Evolutionary conservation across 2,888 invertebrate species (phyloP).

Genomic region (Drosophila mayaguana): DNA sequence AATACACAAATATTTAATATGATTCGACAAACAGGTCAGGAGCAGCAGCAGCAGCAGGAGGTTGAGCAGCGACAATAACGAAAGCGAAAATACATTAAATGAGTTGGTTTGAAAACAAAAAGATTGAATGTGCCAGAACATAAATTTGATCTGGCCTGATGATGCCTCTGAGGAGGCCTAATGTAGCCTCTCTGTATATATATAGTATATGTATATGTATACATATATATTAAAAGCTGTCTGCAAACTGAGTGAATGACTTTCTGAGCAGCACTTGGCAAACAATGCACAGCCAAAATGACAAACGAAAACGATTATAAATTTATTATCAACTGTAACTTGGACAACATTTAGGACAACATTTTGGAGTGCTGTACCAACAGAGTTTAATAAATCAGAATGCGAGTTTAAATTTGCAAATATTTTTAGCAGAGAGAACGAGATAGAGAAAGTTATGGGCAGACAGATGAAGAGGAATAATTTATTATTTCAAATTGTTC

Average conservation of each 20-base stretch:
- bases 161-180: background rate
- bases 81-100: slow-evolving; percentile 4
- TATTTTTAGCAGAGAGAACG: too few relatives aligned
- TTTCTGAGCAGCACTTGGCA: background rate
- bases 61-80: background rate
- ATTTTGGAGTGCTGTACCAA: background rate
- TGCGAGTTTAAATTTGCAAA: background rate
- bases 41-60: background rate
- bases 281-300: background rate
- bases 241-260: background rate
- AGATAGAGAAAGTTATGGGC: too few relatives aligned
- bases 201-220: background rate
- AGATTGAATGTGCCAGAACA: background rate
- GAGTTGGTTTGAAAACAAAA: background rate
- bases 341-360: too few relatives aligned
- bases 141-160: background rate
- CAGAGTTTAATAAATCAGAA: background rate
- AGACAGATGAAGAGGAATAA: too few relatives aligned
- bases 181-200: background rate
- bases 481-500: too few relatives aligned
- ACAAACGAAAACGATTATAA: background rate
- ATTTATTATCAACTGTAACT: background rate
- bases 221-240: background rate
- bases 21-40: background rate
- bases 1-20: slow-evolving; percentile 6